Evolutionary conservation across 2,888 invertebrate species (phyloP), one percentile per base, ranked within the genome.

Genomic region (Cryptophagus acutangulus): DNA sequence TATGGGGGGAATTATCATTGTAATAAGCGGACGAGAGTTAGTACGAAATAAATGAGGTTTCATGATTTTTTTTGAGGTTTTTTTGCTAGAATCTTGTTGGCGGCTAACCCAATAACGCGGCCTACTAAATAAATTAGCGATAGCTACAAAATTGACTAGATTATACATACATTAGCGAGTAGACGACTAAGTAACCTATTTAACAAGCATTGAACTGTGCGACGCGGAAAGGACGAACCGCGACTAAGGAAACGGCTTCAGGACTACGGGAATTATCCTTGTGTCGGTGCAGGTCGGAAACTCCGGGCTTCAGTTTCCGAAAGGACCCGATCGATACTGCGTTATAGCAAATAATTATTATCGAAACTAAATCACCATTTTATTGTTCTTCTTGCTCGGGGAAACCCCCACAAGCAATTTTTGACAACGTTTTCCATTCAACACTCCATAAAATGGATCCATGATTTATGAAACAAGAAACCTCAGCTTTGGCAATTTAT

Each of bases 291-390:
- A 42, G 43, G 52, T 61, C 63, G 64, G 54, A 34, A 48, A 49
- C 54, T 55, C 59, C 60, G 59, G 58, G 57, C 31, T 34, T n/a
- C 59, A 59, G 57, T 54, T 41, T 60, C 62, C 63, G 63, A 62
- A 45, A 52, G 60, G 61, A 62, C 51, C 63, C 60, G 64, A 61
- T 65, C 65, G 62, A 63, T 62, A 63, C 48, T 61, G 55, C 58
- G 46, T 43, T 43, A 36, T 45, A 41, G 33, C 31, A 43, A 43
- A 39, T 43, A 25, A 34, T 17, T n/a, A 40, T 45, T 43, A 45
- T 41, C 38, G 45, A 41, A 38, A 43, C 41, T 39, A 43, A 46
- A 43, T 43, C 35, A 34, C 20, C 20, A 20, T 20, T 20, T 20
- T 20, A 6, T 20, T 20, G 4, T 17, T 17, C 34, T 18, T 10